Conservation (phyloP, 2,888 invertebrate species). For the Onchidella celtica region DNA sequence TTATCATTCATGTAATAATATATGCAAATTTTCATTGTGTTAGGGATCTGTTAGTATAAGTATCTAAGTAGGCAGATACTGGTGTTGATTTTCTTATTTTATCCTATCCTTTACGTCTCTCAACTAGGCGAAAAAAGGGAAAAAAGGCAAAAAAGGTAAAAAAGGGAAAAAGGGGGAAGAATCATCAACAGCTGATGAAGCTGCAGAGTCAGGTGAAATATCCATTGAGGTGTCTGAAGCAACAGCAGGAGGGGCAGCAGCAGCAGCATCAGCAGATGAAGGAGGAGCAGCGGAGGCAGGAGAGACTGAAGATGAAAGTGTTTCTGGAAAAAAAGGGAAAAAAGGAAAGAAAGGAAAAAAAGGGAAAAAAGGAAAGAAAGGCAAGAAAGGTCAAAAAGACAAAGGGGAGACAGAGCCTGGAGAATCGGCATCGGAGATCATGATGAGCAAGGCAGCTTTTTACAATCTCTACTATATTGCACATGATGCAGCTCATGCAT, state of each 20-base stretch:
- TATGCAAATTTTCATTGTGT: not conserved
- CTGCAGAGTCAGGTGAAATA: no score
- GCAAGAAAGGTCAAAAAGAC: slow-evolving; percentile 23
- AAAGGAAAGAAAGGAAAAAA: slow-evolving; percentile 35
- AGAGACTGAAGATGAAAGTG: not conserved
- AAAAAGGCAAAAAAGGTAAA: slow-evolving; percentile 17
- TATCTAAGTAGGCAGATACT: not conserved
- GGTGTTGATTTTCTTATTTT: no score
- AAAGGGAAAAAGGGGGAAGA: not conserved
- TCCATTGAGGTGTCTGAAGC: no score
- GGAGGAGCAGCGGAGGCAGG: not conserved
- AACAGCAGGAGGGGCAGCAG: no score
- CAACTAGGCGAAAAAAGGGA: slow-evolving; percentile 39
- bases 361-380: slow-evolving; percentile 33
- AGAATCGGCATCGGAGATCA: not conserved
- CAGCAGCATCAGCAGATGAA: no score
- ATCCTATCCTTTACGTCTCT: no score
- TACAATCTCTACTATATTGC: slow-evolving; percentile 96
- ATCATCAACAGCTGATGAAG: not conserved
- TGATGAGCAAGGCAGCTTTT: slow-evolving; percentile 90
- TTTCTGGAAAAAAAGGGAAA: slow-evolving; percentile 11
- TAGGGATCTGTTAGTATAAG: slow-evolving; percentile 19
- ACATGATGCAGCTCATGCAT: slow-evolving; percentile 93
- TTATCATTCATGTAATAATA: no score
- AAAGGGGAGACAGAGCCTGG: not conserved